Base-by-base conservation (phyloP, 2,888 invertebrate genomes). In the Caenorhabditis sp. region DNA sequence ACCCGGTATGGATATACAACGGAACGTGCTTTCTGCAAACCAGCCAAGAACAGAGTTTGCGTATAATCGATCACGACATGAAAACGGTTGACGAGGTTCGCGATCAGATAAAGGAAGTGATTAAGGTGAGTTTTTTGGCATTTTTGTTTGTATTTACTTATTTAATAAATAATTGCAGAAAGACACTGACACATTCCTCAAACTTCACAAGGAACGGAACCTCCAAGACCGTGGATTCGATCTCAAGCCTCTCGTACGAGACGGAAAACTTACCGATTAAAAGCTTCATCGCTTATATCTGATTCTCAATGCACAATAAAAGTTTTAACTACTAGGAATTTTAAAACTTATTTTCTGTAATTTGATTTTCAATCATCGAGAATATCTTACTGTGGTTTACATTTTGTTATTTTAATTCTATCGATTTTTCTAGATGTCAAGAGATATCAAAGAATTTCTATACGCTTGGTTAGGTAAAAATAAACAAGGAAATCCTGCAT, bases 381-480 rank as follows among this genome's bases (percentile, higher is more conserved):
- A n/a, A n/a, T n/a, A n/a, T 20, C 20, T 55, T 70, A 24, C 32
- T 15, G 20, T 28, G 28, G 2, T 56, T 44, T 51, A 53, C 28
- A 15, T 51, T 15, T 11, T 20, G 15, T 28, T 0, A 55, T 28
- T 35, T 64, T 40, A 8, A 5, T 13, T 9, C 18, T 35, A 20
- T 20, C 18, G 13, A 18, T 26, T 0, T 24, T 56, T 35, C 15
- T n/a, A 70, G 80, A 80, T 85, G 84, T 71, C 83, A 65, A 78
- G 79, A 70, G 95, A 96, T 90, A 93, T 95, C n/a, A 98, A 98
- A 93, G 95, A 96, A 3, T 96, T 95, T 92, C 93, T 98, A 13
- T 96, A 96, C 92, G 95, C 95, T 80, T 97, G 95, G 95, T 95
- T 96, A 91, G 94, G 95, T 18, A 97, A 96, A 92, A 95, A 95